Percentiles rank a stretch among this genome's conserved stretches.
These are phyloP conservation scores for Paracyprichromis sp. DNA, from an alignment of 2,113 vertebrate genomes.

Conservation along the genomic window DNA sequence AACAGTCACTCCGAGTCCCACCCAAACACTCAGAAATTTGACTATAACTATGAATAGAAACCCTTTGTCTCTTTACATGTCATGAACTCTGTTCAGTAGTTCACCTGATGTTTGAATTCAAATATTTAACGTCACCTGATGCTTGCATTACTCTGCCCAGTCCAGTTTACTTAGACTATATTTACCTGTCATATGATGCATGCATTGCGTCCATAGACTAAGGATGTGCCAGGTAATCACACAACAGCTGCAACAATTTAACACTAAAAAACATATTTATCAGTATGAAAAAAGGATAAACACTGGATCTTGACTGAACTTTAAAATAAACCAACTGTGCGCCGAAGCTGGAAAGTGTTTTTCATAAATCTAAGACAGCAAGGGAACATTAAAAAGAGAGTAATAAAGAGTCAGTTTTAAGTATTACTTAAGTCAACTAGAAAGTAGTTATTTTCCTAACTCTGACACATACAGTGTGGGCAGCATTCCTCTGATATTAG, in stretches of 20 bases:
- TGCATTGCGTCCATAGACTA: not conserved
- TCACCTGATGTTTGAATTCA: not conserved
- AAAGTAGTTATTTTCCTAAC: not conserved
- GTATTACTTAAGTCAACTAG: not conserved
- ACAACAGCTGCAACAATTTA: not conserved
- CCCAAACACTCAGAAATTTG: not conserved
- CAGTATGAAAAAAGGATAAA: not conserved
- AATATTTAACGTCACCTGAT: not conserved
- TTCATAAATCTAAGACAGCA: not conserved
- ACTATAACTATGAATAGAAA: not conserved
- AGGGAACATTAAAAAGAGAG: not conserved
- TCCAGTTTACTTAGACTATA: not conserved
- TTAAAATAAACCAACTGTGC: not conserved
- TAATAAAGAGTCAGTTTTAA: not conserved
- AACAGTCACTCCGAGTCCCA: not conserved
- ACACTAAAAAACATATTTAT: not conserved
- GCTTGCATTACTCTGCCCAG: not conserved
- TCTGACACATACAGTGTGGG: not conserved
- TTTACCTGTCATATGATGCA: not conserved
- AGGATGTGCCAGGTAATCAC: not conserved
- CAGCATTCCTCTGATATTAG: not conserved
- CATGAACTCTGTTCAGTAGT: not conserved
- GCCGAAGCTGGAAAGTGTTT: accelerated
- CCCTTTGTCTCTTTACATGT: not conserved
- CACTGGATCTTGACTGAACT: not conserved